Conservation (phyloP, 2,113 vertebrate genomes). For the human (Homo sapiens) region GRCh38 chr20:3693501-3694000, state of each 20-base stretch:
- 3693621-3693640: conserved; percentile 71
- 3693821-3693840: neutral
- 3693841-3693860: neutral
- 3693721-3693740: neutral
- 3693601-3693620: neutral
- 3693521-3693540: conserved; percentile 20
- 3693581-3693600: conserved; percentile 82
- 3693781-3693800: neutral
- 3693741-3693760: neutral
- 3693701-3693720: neutral
- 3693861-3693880: neutral
- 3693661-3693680: conserved; percentile 50
- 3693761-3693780: rapidly evolving
- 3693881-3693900: neutral
- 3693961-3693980: neutral
- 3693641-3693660: conserved; percentile 81
- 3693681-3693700: conserved; percentile 79
- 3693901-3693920: neutral
- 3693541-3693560: conserved; percentile 16
- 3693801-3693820: neutral
- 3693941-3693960: rapidly evolving
- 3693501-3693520: conserved; percentile 78
- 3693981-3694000: neutral
- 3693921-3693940: neutral
- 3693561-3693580: conserved; percentile 6